Evolutionary conservation across 2,888 invertebrate species (phyloP).

Genomic region (Melitaea athalia): DNA sequence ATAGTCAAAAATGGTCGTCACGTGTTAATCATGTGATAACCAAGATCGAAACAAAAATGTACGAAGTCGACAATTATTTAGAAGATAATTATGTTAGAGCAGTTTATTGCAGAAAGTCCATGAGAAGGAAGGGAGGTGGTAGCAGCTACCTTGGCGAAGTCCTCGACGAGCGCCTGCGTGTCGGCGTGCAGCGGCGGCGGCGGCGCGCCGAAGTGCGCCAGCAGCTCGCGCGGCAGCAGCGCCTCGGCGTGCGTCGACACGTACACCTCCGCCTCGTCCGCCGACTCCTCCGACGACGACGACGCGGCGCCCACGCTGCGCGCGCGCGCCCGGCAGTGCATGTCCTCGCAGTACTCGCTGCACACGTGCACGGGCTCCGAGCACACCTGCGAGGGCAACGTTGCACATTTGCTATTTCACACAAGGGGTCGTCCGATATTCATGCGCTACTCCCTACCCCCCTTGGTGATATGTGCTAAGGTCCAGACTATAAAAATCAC

Average conservation of each 20-base stretch:
- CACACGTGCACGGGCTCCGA: slow-evolving; percentile 73
- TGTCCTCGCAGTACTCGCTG: slow-evolving; percentile 78
- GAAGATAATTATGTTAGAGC: too few relatives aligned
- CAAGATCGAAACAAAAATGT: too few relatives aligned
- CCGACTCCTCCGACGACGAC: slow-evolving; percentile 63
- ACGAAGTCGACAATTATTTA: too few relatives aligned
- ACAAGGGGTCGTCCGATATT: too few relatives aligned
- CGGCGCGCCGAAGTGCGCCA: slow-evolving; percentile 59
- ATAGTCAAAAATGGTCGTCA: too few relatives aligned
- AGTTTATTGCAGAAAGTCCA: too few relatives aligned
- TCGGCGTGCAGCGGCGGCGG: slow-evolving; percentile 73
- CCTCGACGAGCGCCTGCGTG: slow-evolving; percentile 83
- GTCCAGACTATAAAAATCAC: too few relatives aligned
- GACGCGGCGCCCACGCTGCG: slow-evolving; percentile 66
- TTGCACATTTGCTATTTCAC: too few relatives aligned
- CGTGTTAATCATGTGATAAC: too few relatives aligned
- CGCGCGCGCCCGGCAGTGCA: slow-evolving; percentile 75
- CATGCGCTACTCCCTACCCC: too few relatives aligned
- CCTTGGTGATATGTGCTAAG: too few relatives aligned
- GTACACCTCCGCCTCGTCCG: slow-evolving; percentile 63
- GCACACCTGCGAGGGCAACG: slow-evolving; percentile 63
- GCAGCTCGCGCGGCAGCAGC: slow-evolving; percentile 59
- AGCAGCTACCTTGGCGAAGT: slow-evolving; percentile 77
- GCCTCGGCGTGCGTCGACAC: slow-evolving; percentile 70
- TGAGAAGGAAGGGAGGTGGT: too few relatives aligned